Conservation (phyloP, 37 sponge, comb jelly and placozoan species). For the Crambe crambe region DNA sequence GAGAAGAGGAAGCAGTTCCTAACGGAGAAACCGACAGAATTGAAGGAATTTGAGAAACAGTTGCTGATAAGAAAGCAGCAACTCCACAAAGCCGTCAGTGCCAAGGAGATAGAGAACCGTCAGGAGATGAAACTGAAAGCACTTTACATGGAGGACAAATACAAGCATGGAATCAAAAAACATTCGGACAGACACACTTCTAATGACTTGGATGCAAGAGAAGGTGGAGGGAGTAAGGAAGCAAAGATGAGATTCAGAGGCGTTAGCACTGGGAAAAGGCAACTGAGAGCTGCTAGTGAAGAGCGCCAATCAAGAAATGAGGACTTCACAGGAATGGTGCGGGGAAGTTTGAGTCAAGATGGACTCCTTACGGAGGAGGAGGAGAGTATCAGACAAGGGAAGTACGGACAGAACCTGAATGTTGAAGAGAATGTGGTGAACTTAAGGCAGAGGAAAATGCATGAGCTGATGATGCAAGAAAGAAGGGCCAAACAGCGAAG, state of each 20-base stretch:
- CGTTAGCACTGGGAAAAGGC: not conserved
- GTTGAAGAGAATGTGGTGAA: no score
- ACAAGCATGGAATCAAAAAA: not conserved
- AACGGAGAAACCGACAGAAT: not conserved
- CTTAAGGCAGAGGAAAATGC: no score
- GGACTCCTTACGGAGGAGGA: no score
- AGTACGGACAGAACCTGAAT: no score
- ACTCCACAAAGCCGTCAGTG: not conserved
- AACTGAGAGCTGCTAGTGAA: not conserved
- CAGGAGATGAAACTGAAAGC: conserved; percentile 3
- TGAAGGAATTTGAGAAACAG: conserved; percentile 35
- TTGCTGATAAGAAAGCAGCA: conserved; percentile 12
- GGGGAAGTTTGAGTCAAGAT: no score
- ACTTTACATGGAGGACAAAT: conserved; percentile 2
- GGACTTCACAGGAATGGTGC: no score
- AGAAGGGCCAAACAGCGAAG: no score
- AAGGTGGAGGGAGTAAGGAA: not conserved
- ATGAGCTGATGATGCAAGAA: no score
- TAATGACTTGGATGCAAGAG: not conserved
- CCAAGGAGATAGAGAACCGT: not conserved
- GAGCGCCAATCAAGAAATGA: no score
- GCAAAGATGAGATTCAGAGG: not conserved
- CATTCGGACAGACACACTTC: not conserved
- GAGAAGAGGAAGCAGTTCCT: conserved; percentile 41
- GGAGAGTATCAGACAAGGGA: no score